These are phyloP conservation scores for Schrankia costaestrigalis DNA, from an alignment of 2,888 invertebrate genomes.

Conservation along the genomic window DNA sequence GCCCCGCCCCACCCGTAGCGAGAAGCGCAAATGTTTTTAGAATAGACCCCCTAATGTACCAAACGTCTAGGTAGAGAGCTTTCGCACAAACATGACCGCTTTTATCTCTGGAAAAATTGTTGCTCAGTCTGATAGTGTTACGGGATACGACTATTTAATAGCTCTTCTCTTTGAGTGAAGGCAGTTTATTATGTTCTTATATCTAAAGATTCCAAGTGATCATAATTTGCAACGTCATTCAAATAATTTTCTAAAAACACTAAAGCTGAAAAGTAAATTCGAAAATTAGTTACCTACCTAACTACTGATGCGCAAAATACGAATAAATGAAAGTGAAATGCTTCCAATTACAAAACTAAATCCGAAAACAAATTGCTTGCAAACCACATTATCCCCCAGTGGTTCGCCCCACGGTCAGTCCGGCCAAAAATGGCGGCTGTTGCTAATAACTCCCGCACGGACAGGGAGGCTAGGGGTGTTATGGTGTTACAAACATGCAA, in stretches of 20 bases:
- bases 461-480: constrained; percentile 48
- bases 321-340: constrained; percentile 17
- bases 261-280: constrained; percentile 42
- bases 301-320: background rate
- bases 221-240: constrained; percentile 3
- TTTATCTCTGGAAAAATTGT: constrained; percentile 56
- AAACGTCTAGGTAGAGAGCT: constrained; percentile 61
- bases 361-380: constrained; percentile 45
- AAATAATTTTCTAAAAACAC: constrained; percentile 2
- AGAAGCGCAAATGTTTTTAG: constrained; percentile 54
- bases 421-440: constrained; percentile 57
- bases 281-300: no score
- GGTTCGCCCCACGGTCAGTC: constrained; percentile 33
- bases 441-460: constrained; percentile 40
- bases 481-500: constrained; percentile 73
- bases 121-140: constrained; percentile 52
- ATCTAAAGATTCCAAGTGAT: constrained; percentile 8
- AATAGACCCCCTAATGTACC: constrained; percentile 68
- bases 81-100: constrained; percentile 54
- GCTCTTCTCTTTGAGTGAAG: constrained; percentile 18
- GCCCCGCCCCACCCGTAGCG: constrained; percentile 43
- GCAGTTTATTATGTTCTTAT: constrained; percentile 12
- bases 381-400: constrained; percentile 40
- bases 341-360: constrained; percentile 40
- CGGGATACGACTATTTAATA: constrained; percentile 38